Conservation (phyloP, 35 echinoderm and acorn worm species). For the Ophiothrix spiculata region DNA sequence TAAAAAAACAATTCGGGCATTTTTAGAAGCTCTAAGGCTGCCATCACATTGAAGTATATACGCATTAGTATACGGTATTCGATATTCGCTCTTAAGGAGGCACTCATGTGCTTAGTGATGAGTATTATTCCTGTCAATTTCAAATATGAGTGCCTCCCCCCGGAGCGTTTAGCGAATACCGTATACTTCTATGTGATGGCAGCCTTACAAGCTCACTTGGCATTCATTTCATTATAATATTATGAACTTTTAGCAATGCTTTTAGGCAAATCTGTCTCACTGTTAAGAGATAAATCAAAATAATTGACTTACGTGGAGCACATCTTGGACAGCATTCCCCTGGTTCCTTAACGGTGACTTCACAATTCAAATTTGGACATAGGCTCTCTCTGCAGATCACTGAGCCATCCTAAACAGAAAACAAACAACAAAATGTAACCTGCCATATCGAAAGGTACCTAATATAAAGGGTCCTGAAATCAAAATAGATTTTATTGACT, state of each 20-base stretch:
- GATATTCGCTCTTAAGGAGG: too few relatives aligned
- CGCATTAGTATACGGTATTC: too few relatives aligned
- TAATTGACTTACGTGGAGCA: conserved; percentile 19
- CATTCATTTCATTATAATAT: background rate
- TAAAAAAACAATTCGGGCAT: background rate
- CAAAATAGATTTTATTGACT: too few relatives aligned
- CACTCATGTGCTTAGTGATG: too few relatives aligned
- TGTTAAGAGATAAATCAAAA: background rate
- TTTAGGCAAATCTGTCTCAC: too few relatives aligned
- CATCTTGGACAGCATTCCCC: conserved; percentile 80
- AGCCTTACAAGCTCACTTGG: background rate
- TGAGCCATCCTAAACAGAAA: conserved; percentile 52
- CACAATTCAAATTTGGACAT: conserved; percentile 52
- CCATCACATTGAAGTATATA: too few relatives aligned
- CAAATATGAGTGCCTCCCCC: too few relatives aligned
- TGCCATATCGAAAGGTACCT: too few relatives aligned
- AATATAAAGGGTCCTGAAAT: too few relatives aligned
- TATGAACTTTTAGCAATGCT: background rate
- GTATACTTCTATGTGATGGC: too few relatives aligned
- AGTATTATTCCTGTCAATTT: too few relatives aligned
- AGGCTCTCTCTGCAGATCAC: conserved; percentile 49
- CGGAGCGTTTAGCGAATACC: too few relatives aligned
- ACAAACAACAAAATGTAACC: conserved; percentile 24
- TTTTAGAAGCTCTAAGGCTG: background rate
- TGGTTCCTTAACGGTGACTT: conserved; percentile 18